These are phyloP conservation scores for Noctua pronuba DNA, from an alignment of 2,888 invertebrate species.

Conservation along the genomic window DNA sequence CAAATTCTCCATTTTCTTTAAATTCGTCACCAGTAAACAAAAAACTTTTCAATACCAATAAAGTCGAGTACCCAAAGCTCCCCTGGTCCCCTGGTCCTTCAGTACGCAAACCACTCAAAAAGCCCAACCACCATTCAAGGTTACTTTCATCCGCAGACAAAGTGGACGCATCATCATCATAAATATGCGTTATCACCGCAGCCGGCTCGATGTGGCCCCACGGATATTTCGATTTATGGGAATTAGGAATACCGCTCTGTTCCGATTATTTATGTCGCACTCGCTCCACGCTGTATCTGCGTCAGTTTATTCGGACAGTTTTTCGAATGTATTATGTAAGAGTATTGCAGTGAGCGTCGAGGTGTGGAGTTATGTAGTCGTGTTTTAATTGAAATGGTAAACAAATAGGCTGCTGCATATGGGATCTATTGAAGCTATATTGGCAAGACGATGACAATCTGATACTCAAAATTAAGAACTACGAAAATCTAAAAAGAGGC, in stretches of 20 bases:
- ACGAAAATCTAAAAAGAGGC: neutral
- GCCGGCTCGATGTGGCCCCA: conserved; percentile 68
- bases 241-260: conserved; percentile 72
- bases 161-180: conserved; percentile 65
- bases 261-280: conserved; percentile 69
- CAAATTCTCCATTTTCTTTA: too few relatives aligned
- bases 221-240: conserved; percentile 81
- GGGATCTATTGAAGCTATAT: neutral
- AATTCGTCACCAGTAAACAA: neutral
- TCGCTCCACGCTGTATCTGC: conserved; percentile 54
- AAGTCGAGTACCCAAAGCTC: neutral
- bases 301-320: conserved; percentile 55
- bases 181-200: conserved; percentile 74
- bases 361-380: neutral
- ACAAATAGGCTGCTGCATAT: neutral
- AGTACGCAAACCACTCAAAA: conserved; percentile 28
- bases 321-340: conserved; percentile 40
- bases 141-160: conserved; percentile 53
- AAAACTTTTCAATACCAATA: neutral
- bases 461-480: neutral
- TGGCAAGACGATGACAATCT: neutral
- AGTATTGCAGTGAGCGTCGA: conserved; percentile 24
- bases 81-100: neutral
- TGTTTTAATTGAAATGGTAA: neutral
- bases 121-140: conserved; percentile 18